Base-by-base conservation (phyloP, 2,797 vertebrate genomes). In the Cossypha dichroa region DNA sequence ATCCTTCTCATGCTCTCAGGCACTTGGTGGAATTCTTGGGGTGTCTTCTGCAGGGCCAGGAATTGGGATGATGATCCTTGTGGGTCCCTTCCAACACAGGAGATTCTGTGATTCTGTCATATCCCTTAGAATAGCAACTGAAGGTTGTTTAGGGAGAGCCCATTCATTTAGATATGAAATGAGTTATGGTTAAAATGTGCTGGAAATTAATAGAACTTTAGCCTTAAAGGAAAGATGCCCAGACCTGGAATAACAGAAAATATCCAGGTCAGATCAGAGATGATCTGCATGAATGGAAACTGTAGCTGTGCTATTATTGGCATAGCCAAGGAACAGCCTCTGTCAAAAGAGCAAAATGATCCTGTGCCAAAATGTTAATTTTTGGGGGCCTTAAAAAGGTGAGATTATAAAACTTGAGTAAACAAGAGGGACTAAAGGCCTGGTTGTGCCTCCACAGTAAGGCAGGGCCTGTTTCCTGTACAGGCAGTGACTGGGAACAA, bases 231-330 rank as follows among this genome's bases (percentile, higher is more conserved):
- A 85, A 80, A 80, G 85, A 63, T 88, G 40, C 36, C 29, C 52
- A 12, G 80, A 88, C 66, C 62, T 91, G 76, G 69, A 92, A 86
- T 73, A 85, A 91, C 51, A 90, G 72, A 83, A 38, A 73, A 81
- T 54, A 40, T 41, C 29, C 20, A 34, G 76, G 69, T 93, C 72
- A 90, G 51, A 58, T 72, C 73, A 84, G 89, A 88, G 62, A 64
- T 91, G 68, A 95, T 55, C 69, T 90, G 76, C 21, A 23, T 75
- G 69, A 56, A 52, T 96, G 94, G 81, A 89, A 91, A 93, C 73
- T 75, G 33, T 46, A 77, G 49, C 69, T 52, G 4, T 70, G 81
- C 84, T 93, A 2, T 91, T 95, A 64, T 48, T 95, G 94, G 86
- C 84, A 51, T 56, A n/a, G 58, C 63, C 31, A 38, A 87, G 84